Evolutionary conservation across 1,140 invertebrate species (phyloP).

Genomic region (Pteromalus puparum): DNA sequence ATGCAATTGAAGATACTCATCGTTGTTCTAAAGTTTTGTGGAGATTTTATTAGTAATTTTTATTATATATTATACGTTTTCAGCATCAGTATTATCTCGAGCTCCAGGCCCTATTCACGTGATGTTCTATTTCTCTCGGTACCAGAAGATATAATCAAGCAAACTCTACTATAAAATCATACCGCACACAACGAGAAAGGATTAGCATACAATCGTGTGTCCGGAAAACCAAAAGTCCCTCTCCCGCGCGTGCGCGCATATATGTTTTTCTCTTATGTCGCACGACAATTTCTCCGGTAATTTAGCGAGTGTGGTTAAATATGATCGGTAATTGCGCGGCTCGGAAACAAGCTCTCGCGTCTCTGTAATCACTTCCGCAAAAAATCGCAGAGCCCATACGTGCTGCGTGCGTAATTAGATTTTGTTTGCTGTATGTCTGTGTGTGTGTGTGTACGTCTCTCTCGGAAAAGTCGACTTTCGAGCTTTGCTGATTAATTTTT

Average conservation of each 20-base stretch:
- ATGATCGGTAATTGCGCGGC: conserved; percentile 22
- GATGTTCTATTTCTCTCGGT: no score
- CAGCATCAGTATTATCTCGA: no score
- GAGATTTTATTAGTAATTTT: no score
- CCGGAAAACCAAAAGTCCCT: no score
- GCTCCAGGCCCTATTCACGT: no score
- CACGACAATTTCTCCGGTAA: conserved; percentile 24
- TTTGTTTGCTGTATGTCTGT: conserved; percentile 2
- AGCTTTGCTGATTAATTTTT: neutral
- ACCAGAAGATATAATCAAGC: no score
- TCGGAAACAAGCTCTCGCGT: neutral
- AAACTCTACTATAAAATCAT: no score
- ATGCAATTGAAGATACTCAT: no score
- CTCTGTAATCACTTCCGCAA: conserved; percentile 26
- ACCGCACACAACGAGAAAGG: no score
- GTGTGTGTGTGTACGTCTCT: neutral
- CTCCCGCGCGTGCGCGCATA: neutral
- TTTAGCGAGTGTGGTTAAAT: neutral
- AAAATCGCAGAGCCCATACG: neutral
- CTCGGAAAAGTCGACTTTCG: conserved; percentile 30
- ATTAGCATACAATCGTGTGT: no score
- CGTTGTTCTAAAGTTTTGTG: no score
- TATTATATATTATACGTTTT: no score
- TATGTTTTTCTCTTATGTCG: neutral
- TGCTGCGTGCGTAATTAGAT: conserved; percentile 23